phyloP scores from a whole-genome alignment of 2,797 vertebrate species.

The Lepidocolaptes lacrymiger region DNA sequence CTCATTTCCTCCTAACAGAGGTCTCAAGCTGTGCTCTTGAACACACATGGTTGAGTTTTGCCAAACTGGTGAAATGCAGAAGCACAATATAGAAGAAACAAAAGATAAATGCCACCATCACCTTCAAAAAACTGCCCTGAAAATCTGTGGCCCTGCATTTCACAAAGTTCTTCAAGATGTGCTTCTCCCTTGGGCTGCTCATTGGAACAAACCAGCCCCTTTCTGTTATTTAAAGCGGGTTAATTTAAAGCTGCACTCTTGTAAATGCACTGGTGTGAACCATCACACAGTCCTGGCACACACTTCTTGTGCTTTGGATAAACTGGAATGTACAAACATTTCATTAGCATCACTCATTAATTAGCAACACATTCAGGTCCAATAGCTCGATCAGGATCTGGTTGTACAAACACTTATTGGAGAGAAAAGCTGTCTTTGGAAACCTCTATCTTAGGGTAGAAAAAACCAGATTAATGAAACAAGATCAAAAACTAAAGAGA shows the following conservation, averaged over 20 bases:
- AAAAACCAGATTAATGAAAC: background rate
- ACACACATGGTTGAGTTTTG: background rate
- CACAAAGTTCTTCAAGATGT: background rate
- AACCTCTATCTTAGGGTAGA: background rate
- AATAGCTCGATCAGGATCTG: background rate
- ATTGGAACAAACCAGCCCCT: background rate
- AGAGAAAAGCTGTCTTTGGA: background rate
- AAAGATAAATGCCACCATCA: background rate
- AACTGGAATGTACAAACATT: background rate
- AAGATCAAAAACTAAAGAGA: background rate
- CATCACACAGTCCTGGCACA: fast-evolving
- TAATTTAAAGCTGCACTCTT: background rate
- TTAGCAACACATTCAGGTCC: background rate
- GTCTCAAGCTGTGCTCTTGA: background rate
- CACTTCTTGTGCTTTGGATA: background rate
- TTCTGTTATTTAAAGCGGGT: background rate
- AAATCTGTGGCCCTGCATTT: background rate
- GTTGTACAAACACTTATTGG: background rate
- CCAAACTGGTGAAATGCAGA: background rate
- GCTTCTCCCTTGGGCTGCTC: background rate
- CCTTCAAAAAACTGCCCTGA: background rate
- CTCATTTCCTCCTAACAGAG: background rate
- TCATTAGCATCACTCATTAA: background rate
- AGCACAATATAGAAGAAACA: background rate
- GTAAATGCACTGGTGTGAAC: background rate